Conservation (phyloP, 2,113 vertebrate genomes). For the Marcusenius ussheri region DNA sequence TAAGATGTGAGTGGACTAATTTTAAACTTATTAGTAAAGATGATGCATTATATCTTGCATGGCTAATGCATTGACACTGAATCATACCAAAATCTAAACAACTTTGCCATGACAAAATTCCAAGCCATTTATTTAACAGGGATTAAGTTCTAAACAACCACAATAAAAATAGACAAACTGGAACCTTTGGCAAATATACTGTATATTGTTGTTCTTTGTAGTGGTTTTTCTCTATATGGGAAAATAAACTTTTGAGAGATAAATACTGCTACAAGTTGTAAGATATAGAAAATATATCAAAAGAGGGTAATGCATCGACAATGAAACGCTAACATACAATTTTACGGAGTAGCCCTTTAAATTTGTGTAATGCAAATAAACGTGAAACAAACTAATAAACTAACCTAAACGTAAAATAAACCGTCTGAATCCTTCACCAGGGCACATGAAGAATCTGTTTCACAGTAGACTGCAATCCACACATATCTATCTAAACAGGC, state of each 20-base stretch:
- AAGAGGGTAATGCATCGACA: slow-evolving; percentile 43
- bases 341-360: slow-evolving; percentile 65
- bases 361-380: slow-evolving; percentile 11
- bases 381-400: slow-evolving; percentile 4
- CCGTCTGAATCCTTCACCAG: not conserved
- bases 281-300: slow-evolving; percentile 31
- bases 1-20: slow-evolving; percentile 44
- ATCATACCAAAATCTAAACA: slow-evolving; percentile 50
- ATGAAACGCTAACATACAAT: slow-evolving; percentile 55
- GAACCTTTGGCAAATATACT: slow-evolving; percentile 63
- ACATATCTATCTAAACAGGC: not conserved
- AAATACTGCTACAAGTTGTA: slow-evolving; percentile 53
- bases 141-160: slow-evolving; percentile 39
- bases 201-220: slow-evolving; percentile 35
- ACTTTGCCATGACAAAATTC: slow-evolving; percentile 58
- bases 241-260: slow-evolving; percentile 52
- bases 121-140: slow-evolving; percentile 46
- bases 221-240: slow-evolving; percentile 31
- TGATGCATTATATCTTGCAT: slow-evolving; percentile 57
- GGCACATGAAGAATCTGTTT: not conserved
- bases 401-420: slow-evolving; percentile 6
- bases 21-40: slow-evolving; percentile 52
- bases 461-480: not conserved
- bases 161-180: slow-evolving; percentile 31
- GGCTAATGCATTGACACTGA: slow-evolving; percentile 48